Conservation (phyloP, 1,140 invertebrate species). For the Drosophila navojoa region DNA sequence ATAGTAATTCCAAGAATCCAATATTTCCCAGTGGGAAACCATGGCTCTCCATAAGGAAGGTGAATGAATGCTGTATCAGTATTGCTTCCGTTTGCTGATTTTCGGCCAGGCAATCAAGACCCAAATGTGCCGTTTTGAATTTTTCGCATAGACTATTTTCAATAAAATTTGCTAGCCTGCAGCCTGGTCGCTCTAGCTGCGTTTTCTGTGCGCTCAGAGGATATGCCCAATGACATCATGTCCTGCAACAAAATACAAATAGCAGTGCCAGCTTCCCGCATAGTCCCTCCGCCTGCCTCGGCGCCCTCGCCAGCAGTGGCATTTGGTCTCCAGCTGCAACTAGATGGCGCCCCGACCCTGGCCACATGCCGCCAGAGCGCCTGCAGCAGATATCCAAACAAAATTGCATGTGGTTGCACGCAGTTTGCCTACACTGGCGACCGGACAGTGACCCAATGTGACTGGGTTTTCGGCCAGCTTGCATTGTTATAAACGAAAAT, state of each 20-base stretch:
- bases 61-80: neutral
- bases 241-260: slow-evolving; percentile 73
- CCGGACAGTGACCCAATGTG: slow-evolving; percentile 6
- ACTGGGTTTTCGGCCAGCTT: slow-evolving; percentile 25
- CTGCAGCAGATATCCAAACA: slow-evolving; percentile 29
- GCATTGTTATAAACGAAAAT: slow-evolving; percentile 63
- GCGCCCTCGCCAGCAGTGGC: slow-evolving; percentile 2
- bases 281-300: slow-evolving; percentile 47
- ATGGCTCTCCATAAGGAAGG: neutral
- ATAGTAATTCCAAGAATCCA: neutral
- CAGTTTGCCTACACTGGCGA: slow-evolving; percentile 37
- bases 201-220: slow-evolving; percentile 29
- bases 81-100: no score
- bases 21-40: neutral
- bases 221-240: slow-evolving; percentile 61
- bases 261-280: slow-evolving; percentile 35
- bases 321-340: neutral
- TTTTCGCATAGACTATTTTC: slow-evolving; percentile 60
- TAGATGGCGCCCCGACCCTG: neutral
- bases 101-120: slow-evolving; percentile 1
- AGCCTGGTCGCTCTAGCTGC: slow-evolving; percentile 3
- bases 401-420: slow-evolving; percentile 70
- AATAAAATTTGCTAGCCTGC: slow-evolving; percentile 52
- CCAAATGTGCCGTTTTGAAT: slow-evolving; percentile 55
- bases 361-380: slow-evolving; percentile 12